Conservation (phyloP, 2,888 invertebrate species). For the Hydriomena furcata region DNA sequence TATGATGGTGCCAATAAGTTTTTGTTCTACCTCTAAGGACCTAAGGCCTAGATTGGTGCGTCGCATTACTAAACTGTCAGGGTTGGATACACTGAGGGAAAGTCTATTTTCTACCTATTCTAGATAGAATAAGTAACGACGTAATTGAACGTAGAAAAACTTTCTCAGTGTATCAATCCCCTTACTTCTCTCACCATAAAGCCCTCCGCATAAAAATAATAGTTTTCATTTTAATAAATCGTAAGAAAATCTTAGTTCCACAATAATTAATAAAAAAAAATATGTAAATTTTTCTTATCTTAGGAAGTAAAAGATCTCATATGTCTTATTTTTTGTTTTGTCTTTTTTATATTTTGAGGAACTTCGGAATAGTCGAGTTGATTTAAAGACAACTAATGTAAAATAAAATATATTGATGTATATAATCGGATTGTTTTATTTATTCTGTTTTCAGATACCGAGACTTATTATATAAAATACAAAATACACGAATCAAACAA, state of each 20-base stretch:
- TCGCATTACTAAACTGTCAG: conserved; percentile 3
- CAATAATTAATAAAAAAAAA: conserved; percentile 69
- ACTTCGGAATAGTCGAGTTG: conserved; percentile 81
- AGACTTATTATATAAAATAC: conserved; percentile 10
- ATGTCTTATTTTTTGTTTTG: conserved; percentile 82
- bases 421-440: conserved; percentile 62
- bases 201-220: conserved; percentile 55
- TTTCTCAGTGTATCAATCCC: conserved; percentile 6
- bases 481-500: conserved; percentile 22
- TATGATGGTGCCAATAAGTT: conserved; percentile 22
- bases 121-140: no score
- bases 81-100: conserved; percentile 2
- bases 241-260: conserved; percentile 78
- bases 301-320: conserved; percentile 84
- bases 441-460: conserved; percentile 31
- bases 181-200: conserved; percentile 45
- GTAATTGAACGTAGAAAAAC: neutral
- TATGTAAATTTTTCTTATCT: conserved; percentile 82
- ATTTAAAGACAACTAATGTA: conserved; percentile 84
- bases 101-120: neutral
- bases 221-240: conserved; percentile 65
- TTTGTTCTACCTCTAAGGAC: conserved; percentile 10
- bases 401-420: conserved; percentile 84
- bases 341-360: conserved; percentile 84
- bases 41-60: conserved; percentile 18